Conservation (phyloP, 2,888 invertebrate genomes). For the Boloria selene region DNA sequence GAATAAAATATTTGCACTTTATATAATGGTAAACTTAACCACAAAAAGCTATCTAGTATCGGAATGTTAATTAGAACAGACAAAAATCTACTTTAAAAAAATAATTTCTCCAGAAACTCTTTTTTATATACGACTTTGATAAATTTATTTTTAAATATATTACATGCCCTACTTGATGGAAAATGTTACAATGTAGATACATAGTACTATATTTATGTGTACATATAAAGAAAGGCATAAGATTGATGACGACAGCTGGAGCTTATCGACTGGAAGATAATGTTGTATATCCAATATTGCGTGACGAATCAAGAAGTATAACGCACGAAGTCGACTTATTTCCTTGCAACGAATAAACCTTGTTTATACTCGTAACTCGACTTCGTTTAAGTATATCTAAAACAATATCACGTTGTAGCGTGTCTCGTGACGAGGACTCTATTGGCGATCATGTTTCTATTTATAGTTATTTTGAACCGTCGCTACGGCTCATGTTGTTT, state of each 20-base stretch:
- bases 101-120: no score
- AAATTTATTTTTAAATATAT: no score
- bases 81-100: no score
- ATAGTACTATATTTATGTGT: not conserved
- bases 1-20: no score
- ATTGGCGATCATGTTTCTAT: slow-evolving; percentile 10
- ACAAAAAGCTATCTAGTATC: no score
- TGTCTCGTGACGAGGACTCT: slow-evolving; percentile 13
- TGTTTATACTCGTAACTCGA: slow-evolving; percentile 15
- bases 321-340: slow-evolving; percentile 47
- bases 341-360: slow-evolving; percentile 34
- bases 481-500: not conserved
- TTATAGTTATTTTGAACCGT: slow-evolving; percentile 6
- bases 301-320: slow-evolving; percentile 57
- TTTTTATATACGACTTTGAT: no score
- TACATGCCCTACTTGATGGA: no score
- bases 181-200: not conserved
- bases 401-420: slow-evolving; percentile 12
- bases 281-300: slow-evolving; percentile 61
- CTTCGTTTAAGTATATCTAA: slow-evolving; percentile 7
- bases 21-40: no score
- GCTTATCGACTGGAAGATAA: slow-evolving; percentile 61
- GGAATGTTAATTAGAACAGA: no score
- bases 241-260: slow-evolving; percentile 63
- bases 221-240: slow-evolving; percentile 42